Base-by-base conservation (phyloP, 2,888 invertebrate species). In the Drosophila leonis region DNA sequence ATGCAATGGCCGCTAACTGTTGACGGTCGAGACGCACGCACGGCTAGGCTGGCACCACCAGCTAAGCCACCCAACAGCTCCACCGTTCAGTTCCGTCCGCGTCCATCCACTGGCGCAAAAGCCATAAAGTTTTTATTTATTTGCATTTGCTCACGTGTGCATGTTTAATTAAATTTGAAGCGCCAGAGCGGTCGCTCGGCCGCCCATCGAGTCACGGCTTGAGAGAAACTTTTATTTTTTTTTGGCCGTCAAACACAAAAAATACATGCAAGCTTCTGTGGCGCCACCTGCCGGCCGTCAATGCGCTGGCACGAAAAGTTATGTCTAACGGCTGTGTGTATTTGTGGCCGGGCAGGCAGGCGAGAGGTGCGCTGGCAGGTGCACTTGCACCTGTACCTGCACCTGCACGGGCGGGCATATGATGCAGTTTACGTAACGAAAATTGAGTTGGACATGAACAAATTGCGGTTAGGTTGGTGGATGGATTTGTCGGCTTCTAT, bases 151-250 rank as follows among this genome's bases (percentile, higher is more conserved):
- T 88, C 90, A 89, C 86, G 90, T 90, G 88, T 88, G 88, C 88
- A 88, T 87, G 90, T 90, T 90, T 90, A 90, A 90, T 90, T 90
- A 90, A 90, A 90, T 90, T 86, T 86, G 81, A 85, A 86, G 88
- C 86, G 80, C 76, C 81, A 72, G 78, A 78, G 78, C 83, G 77
- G 83, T 65, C 39, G 63, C 44, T 48, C 65, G 52, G 62, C 73
- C 73, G 72, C 62, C 66, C 77, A 77, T 20, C 57, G 71, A 77
- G 65, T 57, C 57, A 67, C 67, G 80, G 77, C 77, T 79, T 79
- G 75, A 66, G 80, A 75, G 75, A 79, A 77, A 66, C 41, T 71
- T 44, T 52, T 61, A 20, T 66, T 33, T 49, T 44, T 46, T 46
- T 49, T 63, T 59, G 55, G 64, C 80, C 63, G 64, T 67, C 65